Conservation (phyloP, 2,113 vertebrate species). For the Oncorhynchus masou region DNA sequence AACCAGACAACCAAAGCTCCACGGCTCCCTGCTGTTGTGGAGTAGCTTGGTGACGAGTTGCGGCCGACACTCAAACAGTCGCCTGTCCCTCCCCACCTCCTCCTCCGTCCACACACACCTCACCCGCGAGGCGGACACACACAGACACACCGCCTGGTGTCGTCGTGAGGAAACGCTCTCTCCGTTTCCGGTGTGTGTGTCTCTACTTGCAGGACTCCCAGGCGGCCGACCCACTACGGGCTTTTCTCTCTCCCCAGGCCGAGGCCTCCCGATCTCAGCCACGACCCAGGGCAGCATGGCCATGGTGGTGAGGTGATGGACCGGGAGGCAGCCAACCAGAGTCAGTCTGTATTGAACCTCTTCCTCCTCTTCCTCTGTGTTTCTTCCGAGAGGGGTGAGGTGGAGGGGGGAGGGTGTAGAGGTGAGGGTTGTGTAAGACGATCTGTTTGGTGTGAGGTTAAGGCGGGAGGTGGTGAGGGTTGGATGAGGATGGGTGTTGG, state of each 20-base stretch:
- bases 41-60: conserved; percentile 87
- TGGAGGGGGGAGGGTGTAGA: conserved; percentile 10
- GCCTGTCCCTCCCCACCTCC: conserved; percentile 36
- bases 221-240: not conserved
- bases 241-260: conserved; percentile 30
- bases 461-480: conserved; percentile 19
- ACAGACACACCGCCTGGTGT: conserved; percentile 71
- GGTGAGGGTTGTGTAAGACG: conserved; percentile 24
- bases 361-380: conserved; percentile 14
- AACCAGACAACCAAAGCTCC: conserved; percentile 88
- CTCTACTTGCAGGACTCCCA: no score
- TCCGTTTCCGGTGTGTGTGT: not conserved
- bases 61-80: conserved; percentile 85
- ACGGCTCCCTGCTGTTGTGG: conserved; percentile 90
- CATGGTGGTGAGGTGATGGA: conserved; percentile 89
- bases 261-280: conserved; percentile 80
- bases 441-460: not conserved
- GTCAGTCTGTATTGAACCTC: conserved; percentile 78
- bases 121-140: conserved; percentile 75
- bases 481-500: no score
- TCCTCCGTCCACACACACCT: conserved; percentile 75
- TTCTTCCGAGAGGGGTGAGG: not conserved
- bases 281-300: conserved; percentile 95
- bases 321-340: conserved; percentile 80
- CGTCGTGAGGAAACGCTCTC: not conserved